These are phyloP conservation scores for Drosophila diplacantha DNA, from an alignment of 2,888 invertebrate species.

Conservation along the genomic window DNA sequence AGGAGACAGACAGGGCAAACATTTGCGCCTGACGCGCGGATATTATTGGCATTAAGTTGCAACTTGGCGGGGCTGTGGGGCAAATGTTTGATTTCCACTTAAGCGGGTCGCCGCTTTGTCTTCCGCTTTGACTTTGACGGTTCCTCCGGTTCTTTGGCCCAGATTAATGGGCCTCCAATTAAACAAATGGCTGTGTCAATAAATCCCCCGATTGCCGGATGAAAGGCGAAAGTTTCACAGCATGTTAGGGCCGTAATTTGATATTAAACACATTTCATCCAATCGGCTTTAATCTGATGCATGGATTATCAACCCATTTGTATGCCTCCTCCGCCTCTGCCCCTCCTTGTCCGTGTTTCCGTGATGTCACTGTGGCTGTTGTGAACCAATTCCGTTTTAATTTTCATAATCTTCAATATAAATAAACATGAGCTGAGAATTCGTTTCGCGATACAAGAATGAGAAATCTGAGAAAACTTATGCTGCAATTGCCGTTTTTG, in stretches of 20 bases:
- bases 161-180: slow-evolving; percentile 64
- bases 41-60: slow-evolving; percentile 66
- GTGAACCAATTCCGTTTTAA: slow-evolving; percentile 37
- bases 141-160: slow-evolving; percentile 18
- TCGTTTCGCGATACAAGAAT: slow-evolving; percentile 24
- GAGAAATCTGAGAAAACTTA: slow-evolving; percentile 11
- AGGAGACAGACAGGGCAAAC: slow-evolving; percentile 31
- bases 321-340: slow-evolving; percentile 12
- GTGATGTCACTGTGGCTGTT: slow-evolving; percentile 28
- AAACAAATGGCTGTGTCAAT: slow-evolving; percentile 50
- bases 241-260: slow-evolving; percentile 10
- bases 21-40: slow-evolving; percentile 52
- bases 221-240: slow-evolving; percentile 29
- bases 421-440: slow-evolving; percentile 33
- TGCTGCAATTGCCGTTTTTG: slow-evolving; percentile 44
- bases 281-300: slow-evolving; percentile 14
- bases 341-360: not conserved
- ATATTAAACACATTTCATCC: slow-evolving; percentile 25
- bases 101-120: slow-evolving; percentile 37
- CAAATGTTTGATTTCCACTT: slow-evolving; percentile 70
- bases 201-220: slow-evolving; percentile 44
- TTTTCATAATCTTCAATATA: slow-evolving; percentile 30
- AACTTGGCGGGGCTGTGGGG: slow-evolving; percentile 46
- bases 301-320: slow-evolving; percentile 23
- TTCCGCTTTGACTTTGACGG: slow-evolving; percentile 31